A percentile compares a stretch with the other conserved stretches of the same genome.
phyloP scores from a whole-genome alignment of 2,797 vertebrate genomes.

The Decapterus maruadsi region DNA sequence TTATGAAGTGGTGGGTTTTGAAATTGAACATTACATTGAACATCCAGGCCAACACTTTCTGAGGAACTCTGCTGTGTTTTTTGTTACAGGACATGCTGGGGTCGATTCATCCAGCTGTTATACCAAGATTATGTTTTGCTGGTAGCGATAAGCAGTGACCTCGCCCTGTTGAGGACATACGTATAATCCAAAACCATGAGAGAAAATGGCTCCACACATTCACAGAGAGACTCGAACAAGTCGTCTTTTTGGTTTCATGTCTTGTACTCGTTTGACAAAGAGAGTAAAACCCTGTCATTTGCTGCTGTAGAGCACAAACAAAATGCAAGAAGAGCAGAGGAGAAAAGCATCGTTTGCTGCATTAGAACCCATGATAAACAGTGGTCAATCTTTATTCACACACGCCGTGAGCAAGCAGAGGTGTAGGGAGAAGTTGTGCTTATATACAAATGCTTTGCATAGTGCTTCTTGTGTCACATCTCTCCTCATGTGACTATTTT shows the following conservation, averaged over 20 bases:
- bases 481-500: neutral
- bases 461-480: slow-evolving; percentile 8
- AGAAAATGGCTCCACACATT: slow-evolving; percentile 10
- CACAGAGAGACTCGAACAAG: neutral
- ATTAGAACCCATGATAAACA: neutral
- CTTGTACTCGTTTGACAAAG: neutral
- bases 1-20: neutral
- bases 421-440: slow-evolving; percentile 16
- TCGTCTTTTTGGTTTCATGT: neutral
- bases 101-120: slow-evolving; percentile 32
- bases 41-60: neutral
- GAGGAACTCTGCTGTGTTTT: neutral
- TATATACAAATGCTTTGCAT: slow-evolving; percentile 15
- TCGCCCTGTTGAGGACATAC: slow-evolving; percentile 2
- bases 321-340: neutral
- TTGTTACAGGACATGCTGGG: neutral
- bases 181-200: neutral
- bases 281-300: neutral
- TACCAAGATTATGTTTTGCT: slow-evolving; percentile 37
- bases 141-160: slow-evolving; percentile 42
- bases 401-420: slow-evolving; percentile 2
- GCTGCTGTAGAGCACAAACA: neutral
- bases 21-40: too few species aligned
- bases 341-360: neutral
- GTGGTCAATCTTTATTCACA: slow-evolving; percentile 42